Conservation (phyloP, 2,113 vertebrate genomes). For the Halcyon senegalensis region DNA sequence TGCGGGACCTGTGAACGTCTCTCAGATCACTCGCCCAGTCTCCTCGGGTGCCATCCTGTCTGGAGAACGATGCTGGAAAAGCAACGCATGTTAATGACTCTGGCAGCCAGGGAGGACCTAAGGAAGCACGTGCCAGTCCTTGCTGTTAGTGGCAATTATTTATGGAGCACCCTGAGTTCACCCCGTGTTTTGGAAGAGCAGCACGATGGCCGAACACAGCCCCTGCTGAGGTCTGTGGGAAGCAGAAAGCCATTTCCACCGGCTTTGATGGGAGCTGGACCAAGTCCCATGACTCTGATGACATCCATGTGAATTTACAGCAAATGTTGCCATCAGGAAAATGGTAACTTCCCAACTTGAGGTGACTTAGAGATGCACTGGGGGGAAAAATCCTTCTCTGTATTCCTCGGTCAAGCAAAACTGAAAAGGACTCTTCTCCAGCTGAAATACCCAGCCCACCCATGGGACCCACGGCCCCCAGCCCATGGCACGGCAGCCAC, state of each 20-base stretch:
- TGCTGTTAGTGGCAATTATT: background rate
- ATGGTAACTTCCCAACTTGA: background rate
- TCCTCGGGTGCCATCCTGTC: background rate
- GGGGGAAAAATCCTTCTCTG: background rate
- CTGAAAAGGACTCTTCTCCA: background rate
- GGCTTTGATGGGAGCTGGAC: background rate
- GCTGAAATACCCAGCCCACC: background rate
- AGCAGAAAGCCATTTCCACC: background rate
- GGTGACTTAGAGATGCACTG: background rate
- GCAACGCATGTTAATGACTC: background rate
- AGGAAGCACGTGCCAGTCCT: background rate
- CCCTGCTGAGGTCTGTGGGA: background rate
- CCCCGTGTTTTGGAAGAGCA: background rate
- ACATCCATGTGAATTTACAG: background rate
- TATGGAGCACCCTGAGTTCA: background rate
- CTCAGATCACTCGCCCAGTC: fast-evolving
- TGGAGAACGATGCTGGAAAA: background rate
- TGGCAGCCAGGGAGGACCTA: background rate
- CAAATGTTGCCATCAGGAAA: background rate
- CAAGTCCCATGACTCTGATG: background rate
- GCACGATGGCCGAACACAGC: background rate
- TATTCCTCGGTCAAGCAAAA: background rate
- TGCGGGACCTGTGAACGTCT: fast-evolving
- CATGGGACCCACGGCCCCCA: fast-evolving
- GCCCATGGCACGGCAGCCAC: fast-evolving